A percentile compares a stretch with the other conserved stretches of the same genome.
Conservation (phyloP, 2,113 vertebrate genomes). For the Lophura nycthemera region DNA sequence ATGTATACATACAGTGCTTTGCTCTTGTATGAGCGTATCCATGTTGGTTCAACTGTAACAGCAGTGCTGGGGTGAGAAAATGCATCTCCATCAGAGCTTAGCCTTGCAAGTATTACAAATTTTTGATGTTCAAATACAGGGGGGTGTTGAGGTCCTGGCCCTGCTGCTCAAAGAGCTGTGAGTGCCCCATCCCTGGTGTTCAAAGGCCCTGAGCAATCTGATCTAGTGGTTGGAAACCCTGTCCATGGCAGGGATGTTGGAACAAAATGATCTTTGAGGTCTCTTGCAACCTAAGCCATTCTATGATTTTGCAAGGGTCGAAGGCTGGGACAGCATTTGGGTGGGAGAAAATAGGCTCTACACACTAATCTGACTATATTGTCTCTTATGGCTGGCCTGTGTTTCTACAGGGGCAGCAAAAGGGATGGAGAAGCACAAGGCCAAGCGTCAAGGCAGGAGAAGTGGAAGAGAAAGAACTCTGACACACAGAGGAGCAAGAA, state of each 20-base stretch:
- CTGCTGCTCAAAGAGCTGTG: too few species aligned
- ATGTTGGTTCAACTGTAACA: neutral
- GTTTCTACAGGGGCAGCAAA: neutral
- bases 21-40: fast-evolving
- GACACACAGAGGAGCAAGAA: neutral
- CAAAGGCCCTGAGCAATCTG: too few species aligned
- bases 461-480: neutral
- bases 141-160: too few species aligned
- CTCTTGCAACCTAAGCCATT: too few species aligned
- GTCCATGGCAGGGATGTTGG: too few species aligned
- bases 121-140: neutral
- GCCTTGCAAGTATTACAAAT: neutral
- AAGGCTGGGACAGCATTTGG: too few species aligned
- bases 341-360: neutral
- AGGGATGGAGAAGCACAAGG: neutral
- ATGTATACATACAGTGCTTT: neutral
- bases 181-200: too few species aligned
- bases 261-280: too few species aligned
- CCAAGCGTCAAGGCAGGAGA: neutral
- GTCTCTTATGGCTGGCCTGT: neutral
- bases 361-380: neutral
- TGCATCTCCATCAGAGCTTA: neutral
- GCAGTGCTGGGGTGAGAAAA: neutral
- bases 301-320: too few species aligned
- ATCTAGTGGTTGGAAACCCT: too few species aligned